Percentiles rank a stretch among this genome's conserved stretches.
phyloP scores from a whole-genome alignment of 2,888 invertebrate genomes.

The Acanthoscelides obtectus region DNA sequence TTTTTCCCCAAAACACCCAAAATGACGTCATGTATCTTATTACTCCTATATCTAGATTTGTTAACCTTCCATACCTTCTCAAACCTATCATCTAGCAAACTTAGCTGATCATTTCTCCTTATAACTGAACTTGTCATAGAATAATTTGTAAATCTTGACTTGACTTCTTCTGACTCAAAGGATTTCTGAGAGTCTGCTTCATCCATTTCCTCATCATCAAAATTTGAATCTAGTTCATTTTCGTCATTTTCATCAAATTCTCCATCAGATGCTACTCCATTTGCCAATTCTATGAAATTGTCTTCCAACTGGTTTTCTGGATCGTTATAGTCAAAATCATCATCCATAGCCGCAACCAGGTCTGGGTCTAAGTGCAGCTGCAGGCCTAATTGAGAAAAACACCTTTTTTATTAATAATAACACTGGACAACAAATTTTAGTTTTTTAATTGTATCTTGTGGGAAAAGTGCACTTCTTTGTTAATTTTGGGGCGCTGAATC shows the following conservation, averaged over 20 bases:
- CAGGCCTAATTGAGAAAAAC: constrained; percentile 43
- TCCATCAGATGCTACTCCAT: constrained; percentile 52
- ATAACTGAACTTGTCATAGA: constrained; percentile 92
- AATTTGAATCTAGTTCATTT: constrained; percentile 19
- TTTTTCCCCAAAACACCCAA: no score
- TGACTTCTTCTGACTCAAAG: constrained; percentile 68
- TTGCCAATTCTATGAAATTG: constrained; percentile 83
- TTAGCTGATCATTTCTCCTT: constrained; percentile 74
- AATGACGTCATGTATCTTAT: no score
- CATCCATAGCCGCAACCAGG: constrained; percentile 87
- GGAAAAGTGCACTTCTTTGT: no score
- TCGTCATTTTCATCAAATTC: constrained; percentile 48
- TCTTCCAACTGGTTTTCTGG: constrained; percentile 85
- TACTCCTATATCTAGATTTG: neutral
- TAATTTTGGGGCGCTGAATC: no score
- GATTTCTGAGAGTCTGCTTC: constrained; percentile 47
- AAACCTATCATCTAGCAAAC: constrained; percentile 80
- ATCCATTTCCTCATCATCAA: constrained; percentile 43
- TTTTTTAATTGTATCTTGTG: no score
- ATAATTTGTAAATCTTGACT: constrained; percentile 86
- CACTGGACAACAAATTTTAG: no score
- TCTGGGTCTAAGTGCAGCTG: constrained; percentile 85
- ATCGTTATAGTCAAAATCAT: constrained; percentile 82
- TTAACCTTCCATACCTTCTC: constrained; percentile 71
- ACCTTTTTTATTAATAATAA: no score